Evolutionary conservation across 2,113 vertebrate genomes (phyloP).

Genomic region (Semnornis frantzii): DNA sequence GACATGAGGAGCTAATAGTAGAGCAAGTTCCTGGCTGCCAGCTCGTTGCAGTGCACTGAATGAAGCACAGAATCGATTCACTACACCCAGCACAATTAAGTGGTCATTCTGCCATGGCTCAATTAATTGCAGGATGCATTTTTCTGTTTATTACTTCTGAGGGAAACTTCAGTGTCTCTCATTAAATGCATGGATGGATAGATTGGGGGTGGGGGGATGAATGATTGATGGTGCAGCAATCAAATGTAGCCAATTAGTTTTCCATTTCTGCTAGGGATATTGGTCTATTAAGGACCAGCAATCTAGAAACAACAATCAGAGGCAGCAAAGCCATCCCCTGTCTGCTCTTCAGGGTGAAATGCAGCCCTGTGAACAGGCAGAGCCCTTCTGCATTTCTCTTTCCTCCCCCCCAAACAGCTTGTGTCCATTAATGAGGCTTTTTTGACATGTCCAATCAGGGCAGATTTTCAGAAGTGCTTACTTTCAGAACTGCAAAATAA

Average conservation of each 20-base stretch:
- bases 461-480: constrained; percentile 31
- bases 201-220: not conserved
- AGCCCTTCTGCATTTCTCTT: not conserved
- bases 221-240: constrained; percentile 25
- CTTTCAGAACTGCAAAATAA: constrained; percentile 29
- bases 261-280: constrained; percentile 50
- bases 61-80: constrained; percentile 56
- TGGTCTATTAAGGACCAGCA: constrained; percentile 50
- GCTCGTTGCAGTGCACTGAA: constrained; percentile 3
- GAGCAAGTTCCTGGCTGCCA: constrained; percentile 1
- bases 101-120: constrained; percentile 38
- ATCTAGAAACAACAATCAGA: constrained; percentile 19
- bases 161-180: constrained; percentile 45
- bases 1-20: constrained; percentile 25
- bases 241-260: constrained; percentile 63
- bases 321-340: not conserved
- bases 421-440: not conserved
- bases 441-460: constrained; percentile 18
- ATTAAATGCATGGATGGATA: constrained; percentile 52
- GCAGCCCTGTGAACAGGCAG: not conserved
- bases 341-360: constrained; percentile 3
- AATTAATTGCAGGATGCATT: constrained; percentile 57
- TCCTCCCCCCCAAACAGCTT: not conserved
- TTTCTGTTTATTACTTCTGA: constrained; percentile 58
- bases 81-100: constrained; percentile 41